A percentile compares a stretch with the other conserved stretches of the same genome.
phyloP scores from a whole-genome alignment of 2,113 vertebrate genomes.

The Bucco capensis region DNA sequence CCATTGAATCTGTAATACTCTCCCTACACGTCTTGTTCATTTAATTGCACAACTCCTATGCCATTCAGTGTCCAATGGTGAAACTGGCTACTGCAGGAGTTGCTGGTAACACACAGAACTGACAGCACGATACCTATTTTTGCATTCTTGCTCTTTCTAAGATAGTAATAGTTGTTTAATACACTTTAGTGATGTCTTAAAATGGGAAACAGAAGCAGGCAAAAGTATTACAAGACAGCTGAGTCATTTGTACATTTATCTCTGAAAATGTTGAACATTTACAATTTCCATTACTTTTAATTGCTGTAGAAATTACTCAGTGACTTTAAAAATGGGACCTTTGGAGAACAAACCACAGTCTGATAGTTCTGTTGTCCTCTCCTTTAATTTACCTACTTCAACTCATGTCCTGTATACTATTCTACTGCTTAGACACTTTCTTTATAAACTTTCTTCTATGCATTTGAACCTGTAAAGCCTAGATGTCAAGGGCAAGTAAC shows the following conservation, averaged over 20 bases:
- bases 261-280: background rate
- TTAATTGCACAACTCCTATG: background rate
- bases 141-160: background rate
- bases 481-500: background rate
- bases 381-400: background rate
- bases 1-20: background rate
- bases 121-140: background rate
- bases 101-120: background rate
- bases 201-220: background rate
- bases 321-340: background rate
- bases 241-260: background rate
- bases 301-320: background rate
- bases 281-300: background rate
- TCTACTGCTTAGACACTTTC: background rate
- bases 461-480: background rate
- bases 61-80: background rate
- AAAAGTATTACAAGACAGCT: background rate
- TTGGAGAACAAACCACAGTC: background rate
- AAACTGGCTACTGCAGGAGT: fast-evolving
- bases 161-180: background rate
- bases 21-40: background rate
- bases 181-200: background rate
- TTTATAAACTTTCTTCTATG: background rate
- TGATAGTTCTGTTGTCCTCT: background rate
- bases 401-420: background rate